phyloP scores from a whole-genome alignment of 2,113 vertebrate species.

The Corydoras maculifer region DNA sequence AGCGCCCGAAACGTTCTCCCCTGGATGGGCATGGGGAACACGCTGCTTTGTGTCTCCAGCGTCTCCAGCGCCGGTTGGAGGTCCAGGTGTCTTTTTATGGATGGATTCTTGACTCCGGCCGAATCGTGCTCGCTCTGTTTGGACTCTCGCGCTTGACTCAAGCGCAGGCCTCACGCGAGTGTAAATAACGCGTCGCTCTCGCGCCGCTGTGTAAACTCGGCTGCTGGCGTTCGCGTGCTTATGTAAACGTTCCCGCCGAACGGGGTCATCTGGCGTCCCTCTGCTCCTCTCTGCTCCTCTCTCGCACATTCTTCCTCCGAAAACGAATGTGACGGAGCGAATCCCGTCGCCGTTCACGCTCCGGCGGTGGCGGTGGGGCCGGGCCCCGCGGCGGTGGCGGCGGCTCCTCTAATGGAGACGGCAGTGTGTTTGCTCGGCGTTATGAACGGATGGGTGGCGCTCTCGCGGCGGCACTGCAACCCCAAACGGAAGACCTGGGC shows the following conservation, averaged over 20 bases:
- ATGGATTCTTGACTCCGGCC: too few species aligned
- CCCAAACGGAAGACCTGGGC: background rate
- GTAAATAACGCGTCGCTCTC: background rate
- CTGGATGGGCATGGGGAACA: too few species aligned
- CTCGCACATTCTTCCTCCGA: conserved; percentile 19
- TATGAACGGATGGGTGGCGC: conserved; percentile 26
- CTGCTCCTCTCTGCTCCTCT: conserved; percentile 3
- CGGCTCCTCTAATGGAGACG: conserved; percentile 39
- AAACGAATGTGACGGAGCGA: conserved; percentile 28
- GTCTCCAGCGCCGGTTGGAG: too few species aligned
- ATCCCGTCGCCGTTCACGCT: conserved; percentile 37
- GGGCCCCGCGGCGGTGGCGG: conserved; percentile 22
- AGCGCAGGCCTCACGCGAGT: background rate
- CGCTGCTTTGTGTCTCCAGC: too few species aligned
- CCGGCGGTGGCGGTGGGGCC: conserved; percentile 21
- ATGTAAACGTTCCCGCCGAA: conserved; percentile 27
- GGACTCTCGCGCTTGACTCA: background rate
- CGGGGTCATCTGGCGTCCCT: conserved; percentile 9
- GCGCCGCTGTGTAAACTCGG: background rate
- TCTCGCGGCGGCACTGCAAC: conserved; percentile 9
- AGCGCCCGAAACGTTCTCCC: too few species aligned
- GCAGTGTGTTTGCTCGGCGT: conserved; percentile 31
- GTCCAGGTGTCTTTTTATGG: too few species aligned
- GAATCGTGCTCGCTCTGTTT: too few species aligned
- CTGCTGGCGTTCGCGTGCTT: background rate